A percentile compares a stretch with the other conserved stretches of the same genome.
phyloP scores from a whole-genome alignment of 1,140 invertebrate species.

The Trachymyrmex cornetzi region DNA sequence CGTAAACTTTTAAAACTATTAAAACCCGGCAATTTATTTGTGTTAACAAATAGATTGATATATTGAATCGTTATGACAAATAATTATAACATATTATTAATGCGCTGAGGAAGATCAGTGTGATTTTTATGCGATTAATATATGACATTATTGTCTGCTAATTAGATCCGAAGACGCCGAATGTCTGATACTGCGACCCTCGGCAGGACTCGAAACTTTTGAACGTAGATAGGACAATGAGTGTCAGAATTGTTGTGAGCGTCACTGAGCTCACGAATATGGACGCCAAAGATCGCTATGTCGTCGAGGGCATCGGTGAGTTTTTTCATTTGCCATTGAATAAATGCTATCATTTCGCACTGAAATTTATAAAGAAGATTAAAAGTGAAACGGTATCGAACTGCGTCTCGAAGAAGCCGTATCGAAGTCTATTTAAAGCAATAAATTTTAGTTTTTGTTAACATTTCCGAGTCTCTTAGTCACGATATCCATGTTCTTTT shows the following conservation, averaged over 20 bases:
- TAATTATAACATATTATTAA: too few species aligned
- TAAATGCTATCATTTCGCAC: background rate
- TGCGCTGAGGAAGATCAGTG: too few species aligned
- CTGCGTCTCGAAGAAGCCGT: background rate
- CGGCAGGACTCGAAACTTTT: background rate
- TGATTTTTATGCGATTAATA: background rate
- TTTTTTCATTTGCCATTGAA: background rate
- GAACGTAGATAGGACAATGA: slow-evolving; percentile 73
- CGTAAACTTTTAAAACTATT: too few species aligned
- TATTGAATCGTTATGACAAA: too few species aligned
- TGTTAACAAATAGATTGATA: too few species aligned
- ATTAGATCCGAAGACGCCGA: slow-evolving; percentile 8
- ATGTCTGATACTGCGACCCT: background rate
- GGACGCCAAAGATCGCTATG: slow-evolving; percentile 83
- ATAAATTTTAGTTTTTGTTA: background rate
- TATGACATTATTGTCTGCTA: background rate
- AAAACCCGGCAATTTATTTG: too few species aligned
- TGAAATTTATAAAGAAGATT: background rate
- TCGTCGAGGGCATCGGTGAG: slow-evolving; percentile 81
- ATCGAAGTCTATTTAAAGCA: background rate
- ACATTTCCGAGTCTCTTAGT: background rate
- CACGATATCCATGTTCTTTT: background rate
- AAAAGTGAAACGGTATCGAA: background rate
- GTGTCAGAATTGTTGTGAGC: slow-evolving; percentile 76
- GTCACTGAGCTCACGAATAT: slow-evolving; percentile 82